Base-by-base conservation (phyloP, 37 sponge, comb jelly and placozoan species). In the Axinella damicornis region DNA sequence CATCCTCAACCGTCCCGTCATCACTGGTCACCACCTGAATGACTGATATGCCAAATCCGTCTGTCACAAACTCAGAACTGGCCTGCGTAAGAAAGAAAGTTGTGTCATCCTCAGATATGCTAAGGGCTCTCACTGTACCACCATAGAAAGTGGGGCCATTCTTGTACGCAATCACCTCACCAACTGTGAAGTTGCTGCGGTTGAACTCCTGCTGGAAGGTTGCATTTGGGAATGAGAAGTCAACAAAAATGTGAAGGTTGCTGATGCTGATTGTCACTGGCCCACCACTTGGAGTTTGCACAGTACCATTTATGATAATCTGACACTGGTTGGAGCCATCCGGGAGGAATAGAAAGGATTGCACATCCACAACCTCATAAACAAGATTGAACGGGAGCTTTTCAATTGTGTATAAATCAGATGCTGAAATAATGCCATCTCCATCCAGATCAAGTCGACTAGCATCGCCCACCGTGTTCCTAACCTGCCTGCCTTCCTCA, bases 171-270 rank as follows among this genome's bases (percentile, higher is more conserved):
- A 54, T 63, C 17, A 58, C n/a, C 19, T 2, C 30, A 46, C 60
- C 79, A 41, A 15, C n/a, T 21, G 78, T 22, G 54, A 85, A 86
- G 25, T 36, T 38, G 36, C 52, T 37, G 53, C 38, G n/a, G 21
- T 66, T 58, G 53, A 90, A 82, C n/a, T 57, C 69, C 19, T 53
- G 25, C 22, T 75, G 74, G 21, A 94, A 94, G 16, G 24, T 35
- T 15, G 68, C 0, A 24, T 90, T 65, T 19, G 27, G 65, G 46
- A 68, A 75, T 0, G 84, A 36, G 52, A 94, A 79, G 27, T 78
- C 78, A 12, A 90, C 35, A 41, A 84, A 61, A 15, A 94, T 28
- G 24, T 76, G 70, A 14, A 88, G 32, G 40, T 65, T 77, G 17
- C 56, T 38, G 1, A 12, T 27, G 53, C 30, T 40, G 2, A 28